Evolutionary conservation across 2,113 vertebrate genomes (phyloP).

Genomic region (Calidris pygmaea): DNA sequence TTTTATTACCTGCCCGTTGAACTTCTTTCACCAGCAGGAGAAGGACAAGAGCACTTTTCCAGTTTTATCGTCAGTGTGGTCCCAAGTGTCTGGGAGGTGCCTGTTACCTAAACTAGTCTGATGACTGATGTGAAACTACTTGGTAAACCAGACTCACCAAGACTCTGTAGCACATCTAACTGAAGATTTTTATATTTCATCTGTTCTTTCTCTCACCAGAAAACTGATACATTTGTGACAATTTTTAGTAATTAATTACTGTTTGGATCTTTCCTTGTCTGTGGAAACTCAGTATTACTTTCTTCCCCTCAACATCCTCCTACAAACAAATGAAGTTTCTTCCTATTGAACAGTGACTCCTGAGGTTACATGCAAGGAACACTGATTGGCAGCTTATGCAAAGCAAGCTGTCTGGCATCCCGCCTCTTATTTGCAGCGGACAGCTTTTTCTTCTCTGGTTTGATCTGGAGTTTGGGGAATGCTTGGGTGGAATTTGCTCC

Average conservation of each 20-base stretch:
- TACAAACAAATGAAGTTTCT: not conserved
- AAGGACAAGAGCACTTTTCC: not conserved
- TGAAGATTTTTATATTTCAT: not conserved
- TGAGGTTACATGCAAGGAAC: not conserved
- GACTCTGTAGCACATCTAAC: not conserved
- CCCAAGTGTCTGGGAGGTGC: not conserved
- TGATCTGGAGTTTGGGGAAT: not conserved
- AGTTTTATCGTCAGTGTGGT: not conserved
- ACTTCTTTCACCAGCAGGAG: not conserved
- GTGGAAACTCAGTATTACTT: not conserved
- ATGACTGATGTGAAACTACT: not conserved
- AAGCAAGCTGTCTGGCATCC: not conserved
- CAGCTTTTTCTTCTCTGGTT: not conserved
- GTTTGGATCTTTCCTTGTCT: not conserved
- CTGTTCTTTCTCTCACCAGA: not conserved
- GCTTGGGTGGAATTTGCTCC: not conserved
- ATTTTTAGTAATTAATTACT: not conserved
- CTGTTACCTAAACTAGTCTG: not conserved
- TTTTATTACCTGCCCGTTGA: not conserved
- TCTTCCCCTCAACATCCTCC: not conserved
- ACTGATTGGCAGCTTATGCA: not conserved
- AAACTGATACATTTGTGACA: not conserved
- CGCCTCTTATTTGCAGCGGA: not conserved
- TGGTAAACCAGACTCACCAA: not conserved
- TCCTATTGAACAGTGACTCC: not conserved